phyloP scores from a whole-genome alignment of 2,888 invertebrate species.

The Folsomia manolachei region DNA sequence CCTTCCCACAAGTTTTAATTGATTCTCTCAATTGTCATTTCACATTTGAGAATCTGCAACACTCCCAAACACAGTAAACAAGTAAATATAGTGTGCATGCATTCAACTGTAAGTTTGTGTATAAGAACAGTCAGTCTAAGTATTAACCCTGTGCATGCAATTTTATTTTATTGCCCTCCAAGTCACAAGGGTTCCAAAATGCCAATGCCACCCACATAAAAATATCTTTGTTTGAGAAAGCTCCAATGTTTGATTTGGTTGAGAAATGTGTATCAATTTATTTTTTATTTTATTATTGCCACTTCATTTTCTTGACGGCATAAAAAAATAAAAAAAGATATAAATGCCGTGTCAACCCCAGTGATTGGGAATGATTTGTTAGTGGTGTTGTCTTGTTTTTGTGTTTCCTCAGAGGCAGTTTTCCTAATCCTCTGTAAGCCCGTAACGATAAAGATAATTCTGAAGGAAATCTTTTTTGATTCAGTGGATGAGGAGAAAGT shows the following conservation, averaged over 20 bases:
- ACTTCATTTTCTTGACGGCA: background rate
- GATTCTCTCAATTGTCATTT: conserved; percentile 43
- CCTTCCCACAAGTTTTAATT: conserved; percentile 49
- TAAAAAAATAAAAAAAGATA: background rate
- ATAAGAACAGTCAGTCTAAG: too few relatives aligned
- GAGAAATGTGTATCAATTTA: too few relatives aligned
- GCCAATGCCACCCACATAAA: too few relatives aligned
- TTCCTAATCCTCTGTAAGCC: background rate
- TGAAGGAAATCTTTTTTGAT: conserved; percentile 13
- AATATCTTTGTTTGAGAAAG: too few relatives aligned
- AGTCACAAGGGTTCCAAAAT: too few relatives aligned
- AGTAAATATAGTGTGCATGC: too few relatives aligned
- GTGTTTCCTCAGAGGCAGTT: background rate
- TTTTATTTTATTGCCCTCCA: too few relatives aligned
- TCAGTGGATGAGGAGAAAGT: conserved; percentile 19
- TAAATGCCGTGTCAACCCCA: background rate
- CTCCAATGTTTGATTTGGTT: too few relatives aligned
- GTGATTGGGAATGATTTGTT: conserved; percentile 1
- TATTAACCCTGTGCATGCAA: too few relatives aligned
- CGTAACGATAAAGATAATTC: conserved; percentile 9
- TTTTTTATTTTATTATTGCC: background rate
- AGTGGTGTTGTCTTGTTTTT: background rate
- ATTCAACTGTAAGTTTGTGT: too few relatives aligned
- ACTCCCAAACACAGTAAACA: too few relatives aligned
- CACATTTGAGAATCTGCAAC: background rate